A percentile compares a stretch with the other conserved stretches of the same genome.
Evolutionary conservation across 2,797 vertebrate species (phyloP).

Genomic region (Sebastes alutus): DNA sequence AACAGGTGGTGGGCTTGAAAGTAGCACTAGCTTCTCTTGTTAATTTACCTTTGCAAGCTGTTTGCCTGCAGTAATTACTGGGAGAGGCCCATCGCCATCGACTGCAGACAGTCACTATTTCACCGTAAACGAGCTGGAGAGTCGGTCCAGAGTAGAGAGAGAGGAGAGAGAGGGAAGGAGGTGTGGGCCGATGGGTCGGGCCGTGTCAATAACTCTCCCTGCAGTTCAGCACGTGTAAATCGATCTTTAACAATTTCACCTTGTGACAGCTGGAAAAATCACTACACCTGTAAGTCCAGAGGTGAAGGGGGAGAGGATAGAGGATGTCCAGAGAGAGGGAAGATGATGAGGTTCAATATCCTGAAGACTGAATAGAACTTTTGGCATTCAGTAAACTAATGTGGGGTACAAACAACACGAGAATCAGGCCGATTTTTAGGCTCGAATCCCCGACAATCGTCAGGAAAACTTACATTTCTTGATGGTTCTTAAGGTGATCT

Average conservation of each 20-base stretch:
- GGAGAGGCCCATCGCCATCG: neutral
- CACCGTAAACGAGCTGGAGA: neutral
- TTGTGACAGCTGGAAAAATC: slow-evolving; percentile 92
- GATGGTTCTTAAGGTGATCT: too few species aligned
- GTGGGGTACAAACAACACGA: too few species aligned
- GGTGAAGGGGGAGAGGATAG: slow-evolving; percentile 33
- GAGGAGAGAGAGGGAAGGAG: neutral
- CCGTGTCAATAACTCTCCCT: slow-evolving; percentile 86
- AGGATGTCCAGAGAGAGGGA: slow-evolving; percentile 15
- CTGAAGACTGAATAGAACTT: too few species aligned
- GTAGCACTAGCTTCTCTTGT: neutral
- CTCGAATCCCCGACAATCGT: too few species aligned
- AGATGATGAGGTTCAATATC: slow-evolving; percentile 39
- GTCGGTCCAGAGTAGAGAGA: neutral
- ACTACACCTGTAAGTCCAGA: slow-evolving; percentile 87
- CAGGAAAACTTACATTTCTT: too few species aligned
- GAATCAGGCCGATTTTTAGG: too few species aligned
- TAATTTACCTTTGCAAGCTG: slow-evolving; percentile 36
- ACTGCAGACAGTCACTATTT: neutral
- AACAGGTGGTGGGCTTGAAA: slow-evolving; percentile 20
- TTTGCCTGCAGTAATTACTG: slow-evolving; percentile 28
- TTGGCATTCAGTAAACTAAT: too few species aligned
- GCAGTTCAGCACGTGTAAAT: slow-evolving; percentile 90
- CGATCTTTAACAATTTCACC: slow-evolving; percentile 95
- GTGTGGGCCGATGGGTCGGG: slow-evolving; percentile 79